Evolutionary conservation across 35 echinoderm and acorn worm genomes (phyloP).

Genomic region (Lytechinus pictus): DNA sequence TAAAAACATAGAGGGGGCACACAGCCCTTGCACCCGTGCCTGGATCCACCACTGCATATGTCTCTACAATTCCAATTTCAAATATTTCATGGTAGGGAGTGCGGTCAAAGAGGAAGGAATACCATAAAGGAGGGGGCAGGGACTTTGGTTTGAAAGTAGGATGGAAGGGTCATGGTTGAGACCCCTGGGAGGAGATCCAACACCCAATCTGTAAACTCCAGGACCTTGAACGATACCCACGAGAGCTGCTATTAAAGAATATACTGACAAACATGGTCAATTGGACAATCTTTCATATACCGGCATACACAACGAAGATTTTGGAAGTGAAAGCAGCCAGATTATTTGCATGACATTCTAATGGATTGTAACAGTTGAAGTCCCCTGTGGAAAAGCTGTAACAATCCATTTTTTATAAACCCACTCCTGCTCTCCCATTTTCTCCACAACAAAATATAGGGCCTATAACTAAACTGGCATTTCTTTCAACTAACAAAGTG

Average conservation of each 20-base stretch:
- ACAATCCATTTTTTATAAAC: not conserved
- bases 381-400: not conserved
- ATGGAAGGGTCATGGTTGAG: not conserved
- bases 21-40: too few relatives aligned
- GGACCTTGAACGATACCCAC: not conserved
- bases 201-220: not conserved
- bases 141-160: not conserved
- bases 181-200: not conserved
- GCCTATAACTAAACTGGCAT: not conserved
- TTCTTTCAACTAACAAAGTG: not conserved
- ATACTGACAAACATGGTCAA: slow-evolving; percentile 1
- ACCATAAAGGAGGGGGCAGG: not conserved
- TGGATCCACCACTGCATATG: not conserved
- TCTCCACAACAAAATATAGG: not conserved
- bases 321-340: not conserved
- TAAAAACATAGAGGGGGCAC: too few relatives aligned
- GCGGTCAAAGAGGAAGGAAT: not conserved
- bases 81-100: not conserved
- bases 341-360: slow-evolving; percentile 20
- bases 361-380: not conserved
- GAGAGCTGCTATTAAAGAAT: not conserved
- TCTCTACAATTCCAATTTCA: not conserved
- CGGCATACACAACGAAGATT: not conserved
- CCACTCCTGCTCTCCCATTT: not conserved
- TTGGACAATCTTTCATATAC: not conserved